These are phyloP conservation scores for Helicolenus hilgendorfi DNA, from an alignment of 2,797 vertebrate genomes.

Conservation along the genomic window DNA sequence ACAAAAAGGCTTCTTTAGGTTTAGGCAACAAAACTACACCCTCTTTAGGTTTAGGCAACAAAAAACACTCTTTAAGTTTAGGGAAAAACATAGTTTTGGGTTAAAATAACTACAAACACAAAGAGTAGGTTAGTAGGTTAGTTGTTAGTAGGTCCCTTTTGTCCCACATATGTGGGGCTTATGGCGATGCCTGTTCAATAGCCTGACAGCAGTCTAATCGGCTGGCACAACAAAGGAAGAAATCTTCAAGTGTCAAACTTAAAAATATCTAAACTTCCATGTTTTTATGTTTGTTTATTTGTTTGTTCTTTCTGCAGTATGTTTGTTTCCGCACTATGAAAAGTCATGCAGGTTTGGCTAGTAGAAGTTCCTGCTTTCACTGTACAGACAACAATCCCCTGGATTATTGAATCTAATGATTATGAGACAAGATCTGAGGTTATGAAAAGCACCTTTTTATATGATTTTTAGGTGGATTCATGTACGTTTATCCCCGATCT, in stretches of 20 bases:
- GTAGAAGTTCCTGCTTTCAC: too few relatives aligned
- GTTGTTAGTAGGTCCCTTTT: too few relatives aligned
- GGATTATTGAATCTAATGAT: neutral
- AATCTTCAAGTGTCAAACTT: neutral
- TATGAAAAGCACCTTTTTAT: neutral
- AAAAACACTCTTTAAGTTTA: neutral
- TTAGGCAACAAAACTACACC: neutral
- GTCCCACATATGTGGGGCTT: too few relatives aligned
- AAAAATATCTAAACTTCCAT: neutral
- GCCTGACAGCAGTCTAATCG: too few relatives aligned
- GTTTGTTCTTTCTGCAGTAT: neutral
- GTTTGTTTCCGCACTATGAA: neutral
- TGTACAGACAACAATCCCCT: too few relatives aligned
- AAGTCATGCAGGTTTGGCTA: too few relatives aligned
- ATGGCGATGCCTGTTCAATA: too few relatives aligned
- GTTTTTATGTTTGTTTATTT: neutral
- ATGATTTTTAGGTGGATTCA: neutral
- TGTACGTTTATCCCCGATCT: neutral
- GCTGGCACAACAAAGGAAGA: too few relatives aligned
- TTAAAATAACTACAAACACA: too few relatives aligned
- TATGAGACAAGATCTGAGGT: neutral
- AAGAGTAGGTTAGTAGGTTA: too few relatives aligned
- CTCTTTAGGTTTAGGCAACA: too few relatives aligned
- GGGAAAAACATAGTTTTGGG: neutral
- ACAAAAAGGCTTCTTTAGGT: neutral